Conservation (phyloP, 1,140 invertebrate genomes). For the Potamilus streckersoni region DNA sequence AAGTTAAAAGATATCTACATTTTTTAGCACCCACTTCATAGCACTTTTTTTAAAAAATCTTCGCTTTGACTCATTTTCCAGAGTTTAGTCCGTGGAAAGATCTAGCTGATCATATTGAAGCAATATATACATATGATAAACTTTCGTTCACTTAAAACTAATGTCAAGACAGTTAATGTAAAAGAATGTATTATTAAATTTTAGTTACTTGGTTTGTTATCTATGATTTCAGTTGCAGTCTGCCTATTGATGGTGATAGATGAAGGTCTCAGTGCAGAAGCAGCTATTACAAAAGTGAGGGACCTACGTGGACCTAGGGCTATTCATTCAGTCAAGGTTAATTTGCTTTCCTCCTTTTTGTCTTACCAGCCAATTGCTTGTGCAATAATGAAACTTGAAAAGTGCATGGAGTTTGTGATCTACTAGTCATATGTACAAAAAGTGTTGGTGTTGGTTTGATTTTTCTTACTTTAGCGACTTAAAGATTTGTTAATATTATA, state of each 20-base stretch:
- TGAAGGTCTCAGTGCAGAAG: slow-evolving; percentile 39
- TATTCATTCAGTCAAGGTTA: slow-evolving; percentile 60
- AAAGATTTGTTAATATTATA: too few relatives aligned
- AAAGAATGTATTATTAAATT: not conserved
- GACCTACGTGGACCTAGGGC: slow-evolving; percentile 52
- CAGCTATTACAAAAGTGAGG: slow-evolving; percentile 47
- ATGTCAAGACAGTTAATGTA: too few relatives aligned
- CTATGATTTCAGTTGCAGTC: slow-evolving; percentile 49
- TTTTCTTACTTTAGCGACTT: too few relatives aligned
- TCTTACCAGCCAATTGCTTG: not conserved
- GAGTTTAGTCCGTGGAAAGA: too few relatives aligned
- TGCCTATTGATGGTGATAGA: slow-evolving; percentile 56
- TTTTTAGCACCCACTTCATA: too few relatives aligned
- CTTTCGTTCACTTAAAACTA: not conserved
- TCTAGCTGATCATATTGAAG: not conserved
- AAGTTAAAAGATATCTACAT: too few relatives aligned
- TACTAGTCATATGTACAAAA: too few relatives aligned
- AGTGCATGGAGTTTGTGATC: too few relatives aligned
- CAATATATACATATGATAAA: not conserved
- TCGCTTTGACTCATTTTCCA: too few relatives aligned
- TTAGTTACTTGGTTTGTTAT: not conserved
- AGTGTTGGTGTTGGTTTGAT: too few relatives aligned
- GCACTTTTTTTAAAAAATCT: too few relatives aligned
- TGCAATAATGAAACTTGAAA: too few relatives aligned
- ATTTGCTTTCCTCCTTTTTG: not conserved